A percentile compares a stretch with the other conserved stretches of the same genome.
phyloP scores from a whole-genome alignment of 2,888 invertebrate species.

The Lithophane semibrunnea region DNA sequence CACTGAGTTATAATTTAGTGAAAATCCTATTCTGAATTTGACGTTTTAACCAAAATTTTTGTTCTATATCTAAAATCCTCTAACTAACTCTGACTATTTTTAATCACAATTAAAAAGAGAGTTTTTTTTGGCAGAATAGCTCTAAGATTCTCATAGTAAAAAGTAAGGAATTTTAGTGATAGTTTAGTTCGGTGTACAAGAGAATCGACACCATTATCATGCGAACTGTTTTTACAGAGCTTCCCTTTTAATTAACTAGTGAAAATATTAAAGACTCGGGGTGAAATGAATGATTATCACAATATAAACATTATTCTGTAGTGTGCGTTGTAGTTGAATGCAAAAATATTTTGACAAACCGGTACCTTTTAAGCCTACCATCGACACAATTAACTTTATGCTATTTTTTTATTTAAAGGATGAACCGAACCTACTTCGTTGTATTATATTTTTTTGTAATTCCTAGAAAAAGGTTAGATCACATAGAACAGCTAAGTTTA shows the following conservation, averaged over 20 bases:
- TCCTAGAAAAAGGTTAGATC: too few species aligned
- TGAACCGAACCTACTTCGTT: not conserved
- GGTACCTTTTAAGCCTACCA: not conserved
- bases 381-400: not conserved
- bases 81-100: too few species aligned
- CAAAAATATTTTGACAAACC: not conserved
- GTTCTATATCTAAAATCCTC: too few species aligned
- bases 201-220: too few species aligned
- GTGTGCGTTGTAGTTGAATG: conserved; percentile 1
- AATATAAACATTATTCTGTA: conserved; percentile 16
- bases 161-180: too few species aligned
- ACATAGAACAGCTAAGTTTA: not conserved
- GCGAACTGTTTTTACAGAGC: conserved; percentile 80
- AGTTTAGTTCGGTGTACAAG: too few species aligned
- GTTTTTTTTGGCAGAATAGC: too few species aligned
- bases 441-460: not conserved
- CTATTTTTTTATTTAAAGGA: not conserved
- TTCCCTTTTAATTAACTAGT: conserved; percentile 83
- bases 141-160: too few species aligned
- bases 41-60: too few species aligned
- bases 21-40: too few species aligned
- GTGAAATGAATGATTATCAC: conserved; percentile 42
- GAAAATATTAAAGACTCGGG: conserved; percentile 74
- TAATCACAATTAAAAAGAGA: too few species aligned
- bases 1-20: too few species aligned